These are phyloP conservation scores for Pitangus sulphuratus DNA, from an alignment of 2,797 vertebrate species.

Conservation along the genomic window DNA sequence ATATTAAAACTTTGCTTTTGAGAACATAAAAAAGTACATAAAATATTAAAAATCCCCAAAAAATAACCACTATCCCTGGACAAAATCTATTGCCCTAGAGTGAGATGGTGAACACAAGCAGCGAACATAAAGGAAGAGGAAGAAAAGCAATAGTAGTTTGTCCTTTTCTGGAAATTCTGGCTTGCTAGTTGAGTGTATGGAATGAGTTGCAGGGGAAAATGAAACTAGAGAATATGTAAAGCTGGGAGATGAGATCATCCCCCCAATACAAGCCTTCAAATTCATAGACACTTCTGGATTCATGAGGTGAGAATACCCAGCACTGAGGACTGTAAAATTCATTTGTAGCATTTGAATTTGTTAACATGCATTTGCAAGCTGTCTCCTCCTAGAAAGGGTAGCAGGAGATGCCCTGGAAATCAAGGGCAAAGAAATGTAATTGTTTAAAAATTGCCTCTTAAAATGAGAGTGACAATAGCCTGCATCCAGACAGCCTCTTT, in stretches of 20 bases:
- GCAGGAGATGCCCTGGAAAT: background rate
- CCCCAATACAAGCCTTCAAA: constrained; percentile 61
- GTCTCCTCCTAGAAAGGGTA: constrained; percentile 7
- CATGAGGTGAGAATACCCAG: constrained; percentile 72
- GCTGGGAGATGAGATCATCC: constrained; percentile 74
- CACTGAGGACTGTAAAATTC: constrained; percentile 63
- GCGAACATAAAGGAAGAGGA: constrained; percentile 28
- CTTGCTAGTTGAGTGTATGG: constrained; percentile 17
- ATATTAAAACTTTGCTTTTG: background rate
- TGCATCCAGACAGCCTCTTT: background rate
- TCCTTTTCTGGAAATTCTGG: constrained; percentile 62
- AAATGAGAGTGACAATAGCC: constrained; percentile 7
- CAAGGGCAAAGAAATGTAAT: background rate
- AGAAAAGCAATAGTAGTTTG: constrained; percentile 20
- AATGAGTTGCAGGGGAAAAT: constrained; percentile 55
- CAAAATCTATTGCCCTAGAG: background rate
- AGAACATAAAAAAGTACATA: constrained; percentile 5
- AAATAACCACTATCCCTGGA: background rate
- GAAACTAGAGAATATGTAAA: constrained; percentile 72
- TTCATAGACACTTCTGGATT: constrained; percentile 72
- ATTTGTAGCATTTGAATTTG: constrained; percentile 61
- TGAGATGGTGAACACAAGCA: background rate
- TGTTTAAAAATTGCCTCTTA: background rate
- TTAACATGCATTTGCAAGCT: constrained; percentile 57
- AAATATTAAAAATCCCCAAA: background rate